A percentile compares a stretch with the other conserved stretches of the same genome.
Conservation (phyloP, 2,113 vertebrate species). For the Gasterosteus aculeatus region DNA sequence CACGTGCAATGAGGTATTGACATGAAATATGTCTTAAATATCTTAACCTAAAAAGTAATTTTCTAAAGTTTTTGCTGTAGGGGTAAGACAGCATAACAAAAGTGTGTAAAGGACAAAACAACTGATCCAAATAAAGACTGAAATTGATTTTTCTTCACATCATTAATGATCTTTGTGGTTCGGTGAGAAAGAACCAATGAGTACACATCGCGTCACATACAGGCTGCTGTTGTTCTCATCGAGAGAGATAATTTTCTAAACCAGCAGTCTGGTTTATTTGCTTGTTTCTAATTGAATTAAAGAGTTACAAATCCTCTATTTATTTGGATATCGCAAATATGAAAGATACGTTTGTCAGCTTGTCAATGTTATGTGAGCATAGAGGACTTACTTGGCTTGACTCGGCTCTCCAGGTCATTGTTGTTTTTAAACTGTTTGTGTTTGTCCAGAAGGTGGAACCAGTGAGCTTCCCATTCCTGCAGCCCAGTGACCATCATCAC, state of each 20-base stretch:
- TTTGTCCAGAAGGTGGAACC: conserved; percentile 63
- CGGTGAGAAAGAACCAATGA: conserved; percentile 43
- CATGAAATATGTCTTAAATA: not conserved
- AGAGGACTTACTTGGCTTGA: not conserved
- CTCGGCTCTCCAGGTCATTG: not conserved
- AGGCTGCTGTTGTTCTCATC: conserved; percentile 15
- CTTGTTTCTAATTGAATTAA: conserved; percentile 13
- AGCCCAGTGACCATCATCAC: not conserved
- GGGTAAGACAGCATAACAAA: not conserved
- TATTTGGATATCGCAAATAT: not conserved
- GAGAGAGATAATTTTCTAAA: conserved; percentile 52
- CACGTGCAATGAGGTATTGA: not conserved
- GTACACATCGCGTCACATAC: conserved; percentile 15
- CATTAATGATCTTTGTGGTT: conserved; percentile 3
- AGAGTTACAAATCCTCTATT: not conserved
- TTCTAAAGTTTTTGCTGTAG: not conserved
- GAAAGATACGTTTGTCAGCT: not conserved
- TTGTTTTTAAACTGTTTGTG: not conserved
- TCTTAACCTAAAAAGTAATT: not conserved
- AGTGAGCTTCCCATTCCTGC: conserved; percentile 25
- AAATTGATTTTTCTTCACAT: not conserved
- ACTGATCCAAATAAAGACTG: not conserved
- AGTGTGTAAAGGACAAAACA: not conserved
- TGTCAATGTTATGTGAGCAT: not conserved
- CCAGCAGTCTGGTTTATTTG: conserved; percentile 45